phyloP scores from a whole-genome alignment of 2,797 vertebrate genomes.

The Spondyliosoma cantharus region DNA sequence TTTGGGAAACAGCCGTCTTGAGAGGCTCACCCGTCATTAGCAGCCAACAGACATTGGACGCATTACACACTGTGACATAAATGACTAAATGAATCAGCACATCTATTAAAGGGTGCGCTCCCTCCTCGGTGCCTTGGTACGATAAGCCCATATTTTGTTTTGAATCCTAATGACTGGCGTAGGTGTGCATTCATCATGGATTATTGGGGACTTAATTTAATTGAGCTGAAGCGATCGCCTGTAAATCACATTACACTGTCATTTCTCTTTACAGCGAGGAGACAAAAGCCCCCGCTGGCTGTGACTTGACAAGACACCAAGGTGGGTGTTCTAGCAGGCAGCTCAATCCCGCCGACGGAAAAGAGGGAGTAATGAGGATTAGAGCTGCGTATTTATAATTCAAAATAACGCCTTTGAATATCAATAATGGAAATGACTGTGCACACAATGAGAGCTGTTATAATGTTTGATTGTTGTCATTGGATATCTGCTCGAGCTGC shows the following conservation, averaged over 20 bases:
- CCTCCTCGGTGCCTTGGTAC: conserved; percentile 76
- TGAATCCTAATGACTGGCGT: conserved; percentile 86
- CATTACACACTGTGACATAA: conserved; percentile 81
- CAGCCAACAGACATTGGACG: conserved; percentile 74
- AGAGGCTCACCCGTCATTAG: conserved; percentile 80
- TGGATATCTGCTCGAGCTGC: conserved; percentile 71
- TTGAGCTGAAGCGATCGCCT: conserved; percentile 84
- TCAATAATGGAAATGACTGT: conserved; percentile 74
- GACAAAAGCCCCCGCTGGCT: conserved; percentile 80
- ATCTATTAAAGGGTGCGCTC: conserved; percentile 86
- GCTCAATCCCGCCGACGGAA: conserved; percentile 59
- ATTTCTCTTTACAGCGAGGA: conserved; percentile 83
- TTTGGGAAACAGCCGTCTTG: conserved; percentile 61
- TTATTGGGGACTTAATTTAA: conserved; percentile 87
- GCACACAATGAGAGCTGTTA: conserved; percentile 67
- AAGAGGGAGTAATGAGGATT: conserved; percentile 78
- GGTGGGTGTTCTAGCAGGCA: conserved; percentile 80
- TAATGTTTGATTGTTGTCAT: conserved; percentile 76
- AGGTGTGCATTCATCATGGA: conserved; percentile 86
- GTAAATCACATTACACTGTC: conserved; percentile 87
- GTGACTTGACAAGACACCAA: conserved; percentile 78
- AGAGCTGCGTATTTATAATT: conserved; percentile 77
- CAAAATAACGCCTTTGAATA: conserved; percentile 74
- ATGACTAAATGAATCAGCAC: conserved; percentile 83
- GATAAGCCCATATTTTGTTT: conserved; percentile 85